phyloP scores from a whole-genome alignment of 1,140 invertebrate genomes.

The Drosophila pruinosa region DNA sequence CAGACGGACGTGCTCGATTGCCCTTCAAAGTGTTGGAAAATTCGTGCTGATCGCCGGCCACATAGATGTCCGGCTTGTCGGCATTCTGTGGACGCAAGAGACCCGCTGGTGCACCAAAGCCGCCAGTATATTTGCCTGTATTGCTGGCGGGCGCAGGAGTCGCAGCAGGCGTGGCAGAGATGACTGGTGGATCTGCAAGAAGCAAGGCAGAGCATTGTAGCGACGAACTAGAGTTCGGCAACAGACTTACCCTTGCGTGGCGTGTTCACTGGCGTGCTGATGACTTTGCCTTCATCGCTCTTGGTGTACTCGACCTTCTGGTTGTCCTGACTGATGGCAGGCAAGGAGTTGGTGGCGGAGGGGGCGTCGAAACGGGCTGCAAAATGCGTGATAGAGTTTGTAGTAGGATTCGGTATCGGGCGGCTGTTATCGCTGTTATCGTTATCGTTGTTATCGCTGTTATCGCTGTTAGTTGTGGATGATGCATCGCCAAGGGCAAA shows the following conservation, averaged over 20 bases:
- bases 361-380: conserved; percentile 67
- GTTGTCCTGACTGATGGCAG: background rate
- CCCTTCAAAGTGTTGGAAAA: conserved; percentile 33
- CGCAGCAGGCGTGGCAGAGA: background rate
- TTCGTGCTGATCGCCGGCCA: conserved; percentile 56
- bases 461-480: conserved; percentile 11
- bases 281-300: conserved; percentile 79
- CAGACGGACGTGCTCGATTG: conserved; percentile 32
- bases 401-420: conserved; percentile 39
- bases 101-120: conserved; percentile 73
- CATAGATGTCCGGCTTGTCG: conserved; percentile 53
- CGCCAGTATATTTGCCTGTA: conserved; percentile 63
- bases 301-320: conserved; percentile 70
- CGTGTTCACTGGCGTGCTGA: conserved; percentile 57
- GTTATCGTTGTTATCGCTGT: background rate
- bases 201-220: too few relatives aligned
- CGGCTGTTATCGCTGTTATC: background rate
- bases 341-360: background rate
- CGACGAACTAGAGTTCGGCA: too few relatives aligned
- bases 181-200: conserved; percentile 1
- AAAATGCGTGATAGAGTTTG: conserved; percentile 74
- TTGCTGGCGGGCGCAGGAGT: conserved; percentile 16
- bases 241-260: conserved; percentile 58
- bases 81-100: conserved; percentile 44
- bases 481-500: conserved; percentile 21